These are phyloP conservation scores for Cynoglossus semilaevis DNA, from an alignment of 2,113 vertebrate genomes.

Conservation along the genomic window DNA sequence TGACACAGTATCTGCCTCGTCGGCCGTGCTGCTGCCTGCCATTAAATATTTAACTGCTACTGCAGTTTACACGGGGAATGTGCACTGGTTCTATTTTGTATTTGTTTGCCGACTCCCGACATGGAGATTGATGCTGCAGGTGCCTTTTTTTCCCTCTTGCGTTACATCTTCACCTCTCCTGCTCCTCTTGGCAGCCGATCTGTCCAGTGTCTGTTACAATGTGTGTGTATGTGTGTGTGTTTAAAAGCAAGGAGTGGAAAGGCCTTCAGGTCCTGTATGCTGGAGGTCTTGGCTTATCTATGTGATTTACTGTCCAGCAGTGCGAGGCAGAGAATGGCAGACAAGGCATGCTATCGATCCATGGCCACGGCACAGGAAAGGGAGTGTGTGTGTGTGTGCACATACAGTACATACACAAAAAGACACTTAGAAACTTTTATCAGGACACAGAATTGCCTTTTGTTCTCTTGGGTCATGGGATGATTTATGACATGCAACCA, in stretches of 20 bases:
- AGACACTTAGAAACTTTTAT: constrained; percentile 28
- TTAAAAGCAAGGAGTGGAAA: constrained; percentile 17
- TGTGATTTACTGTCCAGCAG: constrained; percentile 56
- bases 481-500: constrained; percentile 54
- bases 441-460: constrained; percentile 23
- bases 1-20: constrained; percentile 1
- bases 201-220: constrained; percentile 14
- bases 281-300: constrained; percentile 61
- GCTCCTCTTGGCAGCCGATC: constrained; percentile 36
- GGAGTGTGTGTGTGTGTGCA: constrained; percentile 2
- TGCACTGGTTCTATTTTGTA: neutral
- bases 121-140: constrained; percentile 40
- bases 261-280: constrained; percentile 52
- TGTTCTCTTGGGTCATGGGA: too few relatives aligned
- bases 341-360: constrained; percentile 60
- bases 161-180: constrained; percentile 1
- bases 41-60: constrained; percentile 25
- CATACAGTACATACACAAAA: constrained; percentile 16
- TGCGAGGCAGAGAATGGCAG: constrained; percentile 59
- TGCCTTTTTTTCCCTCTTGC: constrained; percentile 12
- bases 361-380: constrained; percentile 26
- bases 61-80: neutral
- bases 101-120: neutral
- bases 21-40: neutral
- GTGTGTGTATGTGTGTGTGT: constrained; percentile 9